A percentile compares a stretch with the other conserved stretches of the same genome.
Conservation (phyloP, 2,888 invertebrate species). For the Clanis bilineata region DNA sequence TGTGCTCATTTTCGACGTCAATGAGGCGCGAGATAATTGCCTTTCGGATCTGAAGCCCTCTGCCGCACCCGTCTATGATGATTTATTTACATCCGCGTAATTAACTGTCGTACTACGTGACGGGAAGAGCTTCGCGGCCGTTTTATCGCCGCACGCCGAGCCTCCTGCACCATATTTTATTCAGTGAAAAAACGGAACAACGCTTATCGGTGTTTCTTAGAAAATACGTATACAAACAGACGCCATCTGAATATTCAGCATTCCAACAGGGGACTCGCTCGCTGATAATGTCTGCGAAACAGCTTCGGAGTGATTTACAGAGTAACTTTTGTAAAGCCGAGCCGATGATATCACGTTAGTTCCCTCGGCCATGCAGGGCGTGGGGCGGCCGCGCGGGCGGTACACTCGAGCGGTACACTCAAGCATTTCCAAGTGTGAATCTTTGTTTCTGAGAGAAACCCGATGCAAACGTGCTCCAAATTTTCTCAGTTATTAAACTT, state of each 20-base stretch:
- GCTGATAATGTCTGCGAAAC: slow-evolving; percentile 70
- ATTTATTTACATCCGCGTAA: slow-evolving; percentile 82
- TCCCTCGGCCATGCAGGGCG: slow-evolving; percentile 17
- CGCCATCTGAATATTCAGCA: slow-evolving; percentile 73
- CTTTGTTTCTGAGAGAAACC: slow-evolving; percentile 43
- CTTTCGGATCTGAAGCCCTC: slow-evolving; percentile 76
- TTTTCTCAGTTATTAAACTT: slow-evolving; percentile 75
- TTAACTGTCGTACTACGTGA: slow-evolving; percentile 81
- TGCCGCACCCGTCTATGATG: slow-evolving; percentile 76
- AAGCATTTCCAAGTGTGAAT: slow-evolving; percentile 41
- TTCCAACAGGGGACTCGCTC: slow-evolving; percentile 61
- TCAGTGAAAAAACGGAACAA: slow-evolving; percentile 66
- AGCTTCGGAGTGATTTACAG: slow-evolving; percentile 66
- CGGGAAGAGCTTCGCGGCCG: slow-evolving; percentile 73
- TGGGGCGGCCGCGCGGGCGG: not conserved
- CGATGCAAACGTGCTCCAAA: slow-evolving; percentile 62
- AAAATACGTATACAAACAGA: slow-evolving; percentile 77
- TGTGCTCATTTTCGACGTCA: slow-evolving; percentile 73
- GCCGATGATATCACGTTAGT: slow-evolving; percentile 46
- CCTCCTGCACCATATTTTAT: slow-evolving; percentile 71
- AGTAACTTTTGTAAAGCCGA: slow-evolving; percentile 56
- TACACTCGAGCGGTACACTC: slow-evolving; percentile 6
- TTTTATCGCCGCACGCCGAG: slow-evolving; percentile 72
- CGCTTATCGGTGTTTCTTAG: slow-evolving; percentile 72
- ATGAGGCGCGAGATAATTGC: slow-evolving; percentile 80